A percentile compares a stretch with the other conserved stretches of the same genome.
Conservation (phyloP, 2,888 invertebrate genomes). For the Nomada goodeniana region DNA sequence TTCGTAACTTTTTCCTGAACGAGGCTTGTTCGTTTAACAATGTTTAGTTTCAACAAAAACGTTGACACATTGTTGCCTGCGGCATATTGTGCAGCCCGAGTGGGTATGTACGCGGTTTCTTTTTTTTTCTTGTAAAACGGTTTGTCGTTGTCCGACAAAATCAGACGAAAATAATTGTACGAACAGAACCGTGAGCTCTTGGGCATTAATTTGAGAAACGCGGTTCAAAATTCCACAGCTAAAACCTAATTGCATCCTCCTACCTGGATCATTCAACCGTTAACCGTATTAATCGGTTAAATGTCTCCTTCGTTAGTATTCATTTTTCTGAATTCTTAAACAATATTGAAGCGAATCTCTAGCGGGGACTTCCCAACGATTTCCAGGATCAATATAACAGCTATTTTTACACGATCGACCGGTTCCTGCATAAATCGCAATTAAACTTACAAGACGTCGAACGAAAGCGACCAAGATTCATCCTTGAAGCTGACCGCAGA, state of each 20-base stretch:
- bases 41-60: constrained; percentile 10
- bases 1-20: constrained; percentile 19
- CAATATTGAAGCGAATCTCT: not conserved
- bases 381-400: not conserved
- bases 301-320: no score
- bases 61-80: not conserved
- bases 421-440: constrained; percentile 25
- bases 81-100: not conserved
- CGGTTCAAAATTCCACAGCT: no score
- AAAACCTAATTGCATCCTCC: no score
- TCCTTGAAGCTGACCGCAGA: constrained; percentile 6
- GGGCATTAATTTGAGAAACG: no score
- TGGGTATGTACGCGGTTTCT: not conserved
- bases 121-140: not conserved
- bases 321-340: no score
- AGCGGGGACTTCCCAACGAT: not conserved
- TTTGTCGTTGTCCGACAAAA: not conserved
- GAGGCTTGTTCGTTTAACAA: constrained; percentile 7
- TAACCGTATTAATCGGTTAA: no score
- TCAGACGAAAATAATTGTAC: no score
- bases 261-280: no score
- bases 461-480: not conserved
- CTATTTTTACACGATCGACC: constrained; percentile 15
- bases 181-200: no score
- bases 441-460: constrained; percentile 15